Base-by-base conservation (phyloP, 2,113 vertebrate genomes). In the Rattus rattus region DNA sequence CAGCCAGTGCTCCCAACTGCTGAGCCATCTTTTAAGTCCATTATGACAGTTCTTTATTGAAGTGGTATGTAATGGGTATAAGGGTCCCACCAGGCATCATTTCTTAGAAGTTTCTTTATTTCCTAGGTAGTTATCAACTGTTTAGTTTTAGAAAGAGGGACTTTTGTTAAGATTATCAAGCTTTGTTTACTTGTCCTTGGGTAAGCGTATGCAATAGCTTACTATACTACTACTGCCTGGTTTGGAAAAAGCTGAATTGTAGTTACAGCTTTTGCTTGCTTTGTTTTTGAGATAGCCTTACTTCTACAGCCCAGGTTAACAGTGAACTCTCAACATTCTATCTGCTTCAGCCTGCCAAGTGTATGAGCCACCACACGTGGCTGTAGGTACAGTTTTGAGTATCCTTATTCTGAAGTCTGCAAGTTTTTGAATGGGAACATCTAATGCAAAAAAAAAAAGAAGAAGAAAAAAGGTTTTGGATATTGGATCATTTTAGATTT, bases 91-190 rank as follows among this genome's bases (percentile, higher is more conserved):
- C 30, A 52, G 14, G 43, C 52, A n/a, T n/a, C 84, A 92, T 75
- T 85, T 94, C 22, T 67, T 96, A 65, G 59, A 90, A 83, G 87
- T 79, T 83, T 93, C 73, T 56, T 77, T 79, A 3, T 75, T 96
- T 95, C 95, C 67, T 89, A 97, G 79, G 49, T 79, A 84, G 33
- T 94, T 28, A 83, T 10, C n/a, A 91, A 94, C 67, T 88, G n/a
- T 76, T 96, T 96, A 91, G 56, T 33, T 94, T 93, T 75, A 87
- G n/a, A 28, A 96, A 73, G 52, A 95, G 49, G 39, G 10, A 84
- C 88, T 95, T 95, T 96, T 86, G 91, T 92, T 95, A 96, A 96
- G 63, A 70, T 95, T 91, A 92, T 73, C 36, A 79, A 76, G 4
- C 49, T 91, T 93, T 87, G 63, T 69, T 79, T 96, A 87, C 11